Evolutionary conservation across 2,888 invertebrate genomes (phyloP).

Genomic region (Cylloceria caligata): DNA sequence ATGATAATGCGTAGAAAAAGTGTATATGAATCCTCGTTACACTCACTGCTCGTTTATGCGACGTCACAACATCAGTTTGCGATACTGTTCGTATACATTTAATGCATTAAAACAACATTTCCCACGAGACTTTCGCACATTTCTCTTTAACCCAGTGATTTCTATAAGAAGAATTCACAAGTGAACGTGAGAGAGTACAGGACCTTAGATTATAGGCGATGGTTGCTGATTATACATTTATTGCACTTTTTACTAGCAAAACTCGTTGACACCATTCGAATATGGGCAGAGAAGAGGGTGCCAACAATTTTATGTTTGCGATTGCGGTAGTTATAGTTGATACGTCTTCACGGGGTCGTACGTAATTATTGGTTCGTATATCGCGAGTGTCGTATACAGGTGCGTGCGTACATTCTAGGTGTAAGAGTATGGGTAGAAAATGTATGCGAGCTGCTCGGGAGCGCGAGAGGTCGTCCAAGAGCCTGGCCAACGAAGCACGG

Average conservation of each 20-base stretch:
- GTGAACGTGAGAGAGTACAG: conserved; percentile 5
- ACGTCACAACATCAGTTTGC: conserved; percentile 18
- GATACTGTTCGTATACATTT: neutral
- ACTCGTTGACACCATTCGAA: conserved; percentile 2
- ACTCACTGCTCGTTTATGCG: conserved; percentile 12
- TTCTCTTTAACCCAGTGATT: conserved; percentile 4
- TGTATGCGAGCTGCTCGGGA: conserved; percentile 37
- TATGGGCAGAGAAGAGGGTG: neutral
- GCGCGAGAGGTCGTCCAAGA: conserved; percentile 64
- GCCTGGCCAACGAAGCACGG: conserved; percentile 66
- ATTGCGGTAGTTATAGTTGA: conserved; percentile 20
- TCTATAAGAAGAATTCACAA: neutral
- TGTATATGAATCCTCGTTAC: conserved; percentile 30
- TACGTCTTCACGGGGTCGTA: conserved; percentile 34
- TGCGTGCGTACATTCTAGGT: neutral
- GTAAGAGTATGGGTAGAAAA: conserved; percentile 29
- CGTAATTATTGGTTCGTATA: conserved; percentile 52
- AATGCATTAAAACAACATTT: conserved; percentile 17
- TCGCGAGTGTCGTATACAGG: conserved; percentile 4
- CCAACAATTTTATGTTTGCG: neutral
- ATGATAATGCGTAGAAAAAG: neutral
- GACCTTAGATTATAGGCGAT: conserved; percentile 4
- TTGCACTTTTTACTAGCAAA: neutral
- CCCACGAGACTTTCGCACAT: conserved; percentile 48
- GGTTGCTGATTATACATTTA: conserved; percentile 5